phyloP scores from a whole-genome alignment of 2,113 vertebrate species.

The Nibea albiflora region DNA sequence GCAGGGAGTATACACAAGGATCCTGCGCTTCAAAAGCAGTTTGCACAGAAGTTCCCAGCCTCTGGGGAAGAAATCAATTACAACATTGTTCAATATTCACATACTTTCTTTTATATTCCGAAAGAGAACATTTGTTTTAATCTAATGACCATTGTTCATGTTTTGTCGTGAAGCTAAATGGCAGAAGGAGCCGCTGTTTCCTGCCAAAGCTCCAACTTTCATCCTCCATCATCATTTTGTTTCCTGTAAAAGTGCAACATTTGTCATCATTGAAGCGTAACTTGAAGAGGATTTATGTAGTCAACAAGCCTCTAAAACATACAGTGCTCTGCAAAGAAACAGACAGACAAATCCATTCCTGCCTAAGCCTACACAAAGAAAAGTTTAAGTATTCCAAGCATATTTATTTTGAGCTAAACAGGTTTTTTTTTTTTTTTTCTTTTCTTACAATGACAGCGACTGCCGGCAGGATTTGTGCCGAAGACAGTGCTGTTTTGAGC shows the following conservation, averaged over 20 bases:
- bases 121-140: constrained; percentile 45
- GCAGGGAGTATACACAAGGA: constrained; percentile 24
- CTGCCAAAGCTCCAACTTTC: constrained; percentile 34
- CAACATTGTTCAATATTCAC: constrained; percentile 29
- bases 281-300: constrained; percentile 48
- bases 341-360: not conserved
- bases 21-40: constrained; percentile 37
- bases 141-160: constrained; percentile 23
- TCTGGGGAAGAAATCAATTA: constrained; percentile 52
- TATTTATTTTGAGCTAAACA: constrained; percentile 6
- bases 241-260: constrained; percentile 40
- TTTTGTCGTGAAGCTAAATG: constrained; percentile 37
- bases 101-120: constrained; percentile 14
- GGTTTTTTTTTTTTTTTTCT: too few relatives aligned
- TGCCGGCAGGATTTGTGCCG: not conserved
- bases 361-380: constrained; percentile 6
- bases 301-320: constrained; percentile 36
- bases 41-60: constrained; percentile 10
- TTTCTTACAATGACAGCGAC: not conserved
- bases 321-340: not conserved
- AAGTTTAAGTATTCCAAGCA: constrained; percentile 3
- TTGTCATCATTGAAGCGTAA: constrained; percentile 54
- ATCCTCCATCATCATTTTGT: constrained; percentile 51
- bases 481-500: not conserved
- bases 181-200: constrained; percentile 30